Evolutionary conservation across 1,140 invertebrate genomes (phyloP).

Genomic region (Papilio dardanus): DNA sequence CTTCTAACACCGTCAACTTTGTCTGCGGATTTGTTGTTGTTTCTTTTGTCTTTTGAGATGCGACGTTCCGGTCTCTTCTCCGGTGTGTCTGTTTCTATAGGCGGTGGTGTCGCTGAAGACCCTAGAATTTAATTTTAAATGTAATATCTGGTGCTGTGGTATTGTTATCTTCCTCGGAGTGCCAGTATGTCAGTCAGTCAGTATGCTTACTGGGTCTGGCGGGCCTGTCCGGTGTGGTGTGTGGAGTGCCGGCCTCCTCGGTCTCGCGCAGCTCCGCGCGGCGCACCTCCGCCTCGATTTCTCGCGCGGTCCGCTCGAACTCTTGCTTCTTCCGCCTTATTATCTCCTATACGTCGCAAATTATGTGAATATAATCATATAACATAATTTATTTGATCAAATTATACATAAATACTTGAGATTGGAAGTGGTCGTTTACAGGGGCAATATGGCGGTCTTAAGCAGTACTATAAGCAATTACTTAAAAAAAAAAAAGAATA

Average conservation of each 20-base stretch:
- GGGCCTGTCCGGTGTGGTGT: conserved; percentile 54
- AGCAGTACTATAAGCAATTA: too few species aligned
- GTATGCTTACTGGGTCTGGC: conserved; percentile 21
- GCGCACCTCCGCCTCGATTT: conserved; percentile 77
- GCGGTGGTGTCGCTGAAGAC: conserved; percentile 70
- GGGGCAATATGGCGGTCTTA: too few species aligned
- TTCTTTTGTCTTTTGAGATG: conserved; percentile 61
- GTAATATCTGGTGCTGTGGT: too few species aligned
- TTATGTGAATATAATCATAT: too few species aligned
- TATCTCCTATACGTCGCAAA: conserved; percentile 61
- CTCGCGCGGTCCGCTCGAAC: conserved; percentile 78
- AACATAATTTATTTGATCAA: too few species aligned
- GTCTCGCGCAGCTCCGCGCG: conserved; percentile 63
- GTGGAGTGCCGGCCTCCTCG: conserved; percentile 49
- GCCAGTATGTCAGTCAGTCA: too few species aligned
- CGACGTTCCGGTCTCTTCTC: conserved; percentile 66
- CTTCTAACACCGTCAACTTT: conserved; percentile 59
- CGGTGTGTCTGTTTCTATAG: conserved; percentile 65
- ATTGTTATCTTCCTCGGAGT: too few species aligned
- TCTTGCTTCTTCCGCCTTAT: conserved; percentile 71
- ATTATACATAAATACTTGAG: too few species aligned
- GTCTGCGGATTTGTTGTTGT: conserved; percentile 60
- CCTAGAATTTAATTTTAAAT: conserved; percentile 48
- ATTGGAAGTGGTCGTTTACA: too few species aligned
- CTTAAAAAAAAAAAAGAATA: background rate